Conservation (phyloP, 2,797 vertebrate genomes). For the Rhinoraja longicauda region DNA sequence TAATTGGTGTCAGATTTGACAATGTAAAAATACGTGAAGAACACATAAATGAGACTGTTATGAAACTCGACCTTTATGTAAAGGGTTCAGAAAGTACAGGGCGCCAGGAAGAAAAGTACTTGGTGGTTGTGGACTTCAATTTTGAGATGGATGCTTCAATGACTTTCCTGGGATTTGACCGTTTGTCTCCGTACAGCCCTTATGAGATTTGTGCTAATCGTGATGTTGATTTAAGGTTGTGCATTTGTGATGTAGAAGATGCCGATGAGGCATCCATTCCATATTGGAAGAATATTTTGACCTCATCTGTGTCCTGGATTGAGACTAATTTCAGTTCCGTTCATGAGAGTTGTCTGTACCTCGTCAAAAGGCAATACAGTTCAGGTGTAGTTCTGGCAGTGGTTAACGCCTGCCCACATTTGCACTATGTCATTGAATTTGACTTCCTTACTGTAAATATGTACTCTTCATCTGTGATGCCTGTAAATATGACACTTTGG, state of each 20-base stretch:
- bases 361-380: constrained; percentile 42
- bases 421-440: constrained; percentile 41
- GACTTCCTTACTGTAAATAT: constrained; percentile 42
- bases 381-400: constrained; percentile 41
- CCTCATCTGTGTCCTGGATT: constrained; percentile 40
- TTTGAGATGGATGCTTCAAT: constrained; percentile 39
- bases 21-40: constrained; percentile 40
- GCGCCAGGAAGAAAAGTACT: constrained; percentile 39
- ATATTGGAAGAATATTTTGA: neutral
- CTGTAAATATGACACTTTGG: constrained; percentile 39
- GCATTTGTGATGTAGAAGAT: constrained; percentile 43
- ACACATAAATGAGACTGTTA: constrained; percentile 11
- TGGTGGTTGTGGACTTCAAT: constrained; percentile 41
- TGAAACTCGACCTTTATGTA: constrained; percentile 42
- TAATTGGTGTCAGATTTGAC: constrained; percentile 42
- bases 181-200: constrained; percentile 43
- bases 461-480: constrained; percentile 42
- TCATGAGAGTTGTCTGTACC: constrained; percentile 42
- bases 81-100: neutral
- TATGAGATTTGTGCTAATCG: constrained; percentile 42
- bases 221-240: constrained; percentile 41
- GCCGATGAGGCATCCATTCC: neutral
- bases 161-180: constrained; percentile 42
- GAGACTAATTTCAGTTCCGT: constrained; percentile 41
- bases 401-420: constrained; percentile 41